Conservation (phyloP, 2,113 vertebrate species). For the Tringa solitaria region DNA sequence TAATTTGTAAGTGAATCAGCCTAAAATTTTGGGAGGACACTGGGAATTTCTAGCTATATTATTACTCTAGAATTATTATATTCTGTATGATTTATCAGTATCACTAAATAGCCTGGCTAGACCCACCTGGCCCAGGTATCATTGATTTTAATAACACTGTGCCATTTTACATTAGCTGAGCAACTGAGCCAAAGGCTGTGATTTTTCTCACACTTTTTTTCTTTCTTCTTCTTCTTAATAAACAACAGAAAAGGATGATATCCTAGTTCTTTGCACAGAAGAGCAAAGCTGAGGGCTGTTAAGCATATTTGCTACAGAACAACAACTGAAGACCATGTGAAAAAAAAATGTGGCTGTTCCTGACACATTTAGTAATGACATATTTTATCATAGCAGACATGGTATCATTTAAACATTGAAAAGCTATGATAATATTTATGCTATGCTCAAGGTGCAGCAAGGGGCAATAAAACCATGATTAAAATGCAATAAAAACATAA, state of each 20-base stretch:
- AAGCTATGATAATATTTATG: conserved; percentile 39
- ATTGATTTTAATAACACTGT: conserved; percentile 23
- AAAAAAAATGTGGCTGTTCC: neutral
- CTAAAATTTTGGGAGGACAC: neutral
- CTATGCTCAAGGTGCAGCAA: conserved; percentile 18
- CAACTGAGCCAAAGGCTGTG: neutral
- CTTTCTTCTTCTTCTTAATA: conserved; percentile 8
- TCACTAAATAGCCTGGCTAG: neutral
- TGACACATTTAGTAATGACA: conserved; percentile 36
- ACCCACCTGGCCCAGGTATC: neutral
- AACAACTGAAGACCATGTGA: neutral
- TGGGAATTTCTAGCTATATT: neutral
- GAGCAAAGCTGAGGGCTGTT: neutral
- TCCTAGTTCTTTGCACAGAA: neutral
- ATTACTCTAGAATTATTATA: neutral
- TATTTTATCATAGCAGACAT: conserved; percentile 41
- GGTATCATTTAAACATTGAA: conserved; percentile 39
- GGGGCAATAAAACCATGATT: conserved; percentile 44
- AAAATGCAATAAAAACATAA: conserved; percentile 48
- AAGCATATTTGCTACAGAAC: neutral
- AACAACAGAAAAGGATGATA: neutral
- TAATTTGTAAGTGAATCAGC: conserved; percentile 1
- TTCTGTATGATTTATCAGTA: neutral
- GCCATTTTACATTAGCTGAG: neutral
- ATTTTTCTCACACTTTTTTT: neutral